Conservation (phyloP, 92 coral and sea anemone species). For the Parazoanthus darwini region DNA sequence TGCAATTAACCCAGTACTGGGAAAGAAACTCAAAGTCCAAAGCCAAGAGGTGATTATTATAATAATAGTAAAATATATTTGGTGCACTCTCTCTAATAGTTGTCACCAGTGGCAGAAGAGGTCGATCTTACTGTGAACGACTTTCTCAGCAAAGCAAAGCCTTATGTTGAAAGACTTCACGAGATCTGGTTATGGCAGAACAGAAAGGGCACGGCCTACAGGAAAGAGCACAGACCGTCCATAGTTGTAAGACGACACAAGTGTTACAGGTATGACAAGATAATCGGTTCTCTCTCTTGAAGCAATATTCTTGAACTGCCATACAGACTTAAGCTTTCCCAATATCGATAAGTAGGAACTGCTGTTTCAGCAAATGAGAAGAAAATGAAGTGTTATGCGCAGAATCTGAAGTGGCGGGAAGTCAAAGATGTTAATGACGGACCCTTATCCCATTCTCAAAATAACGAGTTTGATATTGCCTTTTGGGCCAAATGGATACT, state of each 20-base stretch:
- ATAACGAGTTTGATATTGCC: conserved; percentile 20
- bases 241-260: conserved; percentile 91
- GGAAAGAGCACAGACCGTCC: conserved; percentile 96
- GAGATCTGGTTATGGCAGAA: conserved; percentile 99
- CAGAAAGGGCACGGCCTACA: conserved; percentile 87
- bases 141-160: conserved; percentile 98
- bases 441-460: conserved; percentile 16
- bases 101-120: conserved; percentile 91
- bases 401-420: conserved; percentile 25
- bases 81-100: conserved; percentile 47
- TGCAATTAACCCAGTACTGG: conserved; percentile 21
- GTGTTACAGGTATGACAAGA: conserved; percentile 83
- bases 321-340: background rate
- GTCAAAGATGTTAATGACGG: conserved; percentile 3
- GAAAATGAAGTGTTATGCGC: conserved; percentile 9
- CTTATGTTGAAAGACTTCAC: conserved; percentile 95
- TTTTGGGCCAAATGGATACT: conserved; percentile 14
- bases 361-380: conserved; percentile 29
- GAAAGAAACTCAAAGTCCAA: background rate
- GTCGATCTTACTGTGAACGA: conserved; percentile 88
- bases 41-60: background rate
- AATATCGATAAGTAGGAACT: conserved; percentile 1
- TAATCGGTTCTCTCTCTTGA: conserved; percentile 1
- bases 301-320: background rate
- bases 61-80: background rate